Evolutionary conservation across 2,113 vertebrate species (phyloP), one percentile per base, ranked within the genome.

Genomic region (Prionailurus viverrinus): DNA sequence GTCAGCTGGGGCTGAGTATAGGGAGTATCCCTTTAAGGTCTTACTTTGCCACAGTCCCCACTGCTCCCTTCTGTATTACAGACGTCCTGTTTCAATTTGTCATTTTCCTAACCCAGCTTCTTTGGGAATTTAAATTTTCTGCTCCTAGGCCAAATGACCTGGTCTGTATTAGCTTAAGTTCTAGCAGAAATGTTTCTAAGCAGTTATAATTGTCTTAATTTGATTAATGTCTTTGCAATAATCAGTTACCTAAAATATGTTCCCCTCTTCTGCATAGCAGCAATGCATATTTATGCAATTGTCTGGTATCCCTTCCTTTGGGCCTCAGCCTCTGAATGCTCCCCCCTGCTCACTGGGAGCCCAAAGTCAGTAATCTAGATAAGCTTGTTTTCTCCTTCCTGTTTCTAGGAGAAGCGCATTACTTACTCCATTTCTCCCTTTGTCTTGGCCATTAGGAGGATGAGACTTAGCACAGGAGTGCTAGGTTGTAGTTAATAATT

Each of bases 181-280:
- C 71, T 53, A 69, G 7, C 16, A 61, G 65, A 91, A 58, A 95
- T 51, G 14, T n/a, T 36, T 91, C 48, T 48, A 66, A 33, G 27
- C 25, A 88, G 33, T 66, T 84, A 63, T 55, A 85, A 76, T 14
- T 55, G 68, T 39, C 90, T 87, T 71, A 66, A 89, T 53, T 93
- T 85, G 19, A 68, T 71, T 14, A 27, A 19, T 29, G 41, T 58
- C 83, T 53, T 80, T 15, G 1, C 80, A 36, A 45, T 27, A 76
- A 63, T 41, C 15, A 86, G 36, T 21, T 12, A 73, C 73, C 51
- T 71, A 81, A 51, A 81, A 81, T 41, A 23, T 33, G 51, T 7
- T 33, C 55, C 18, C 88, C 36, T 48, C 31, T 84, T 91, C 88
- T 78, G 41, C 85, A 91, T 33, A 55, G 11, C 68, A 71, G 4